Percentiles rank a stretch among this genome's conserved stretches.
Conservation (phyloP, 2,797 vertebrate genomes). For the Poecile montanus region DNA sequence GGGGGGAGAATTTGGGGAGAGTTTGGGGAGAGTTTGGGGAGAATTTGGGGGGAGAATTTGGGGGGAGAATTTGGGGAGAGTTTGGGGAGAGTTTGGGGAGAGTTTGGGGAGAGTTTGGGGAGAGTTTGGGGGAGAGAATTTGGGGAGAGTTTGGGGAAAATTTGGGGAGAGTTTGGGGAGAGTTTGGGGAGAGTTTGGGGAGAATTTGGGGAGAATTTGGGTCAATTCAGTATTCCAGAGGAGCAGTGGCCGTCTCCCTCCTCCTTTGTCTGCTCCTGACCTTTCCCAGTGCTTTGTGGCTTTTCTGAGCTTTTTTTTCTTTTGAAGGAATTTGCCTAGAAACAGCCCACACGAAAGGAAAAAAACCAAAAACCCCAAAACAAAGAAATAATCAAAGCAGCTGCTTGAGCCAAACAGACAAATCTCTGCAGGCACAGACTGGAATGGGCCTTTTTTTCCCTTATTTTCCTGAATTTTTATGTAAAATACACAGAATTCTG, state of each 20-base stretch:
- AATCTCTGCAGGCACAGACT: background rate
- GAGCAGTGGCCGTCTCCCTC: background rate
- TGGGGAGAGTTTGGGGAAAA: too few relatives aligned
- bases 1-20: too few relatives aligned
- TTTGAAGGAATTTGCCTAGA: conserved; percentile 40
- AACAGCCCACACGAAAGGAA: background rate
- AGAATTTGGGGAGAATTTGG: background rate
- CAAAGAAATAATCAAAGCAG: conserved; percentile 26
- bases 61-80: too few relatives aligned
- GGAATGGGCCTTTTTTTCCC: accelerated
- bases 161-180: too few relatives aligned
- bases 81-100: too few relatives aligned
- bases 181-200: background rate
- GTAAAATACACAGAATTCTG: background rate
- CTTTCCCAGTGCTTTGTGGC: conserved; percentile 38
- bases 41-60: too few relatives aligned
- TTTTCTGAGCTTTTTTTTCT: background rate
- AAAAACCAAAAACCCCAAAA: background rate
- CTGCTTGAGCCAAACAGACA: background rate
- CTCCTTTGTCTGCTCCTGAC: conserved; percentile 54
- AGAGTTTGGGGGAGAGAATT: too few relatives aligned
- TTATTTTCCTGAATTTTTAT: background rate
- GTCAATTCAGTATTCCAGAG: background rate
- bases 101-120: too few relatives aligned
- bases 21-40: too few relatives aligned